Base-by-base conservation (phyloP, 1,140 invertebrate species). In the Drosophila kohkoa region DNA sequence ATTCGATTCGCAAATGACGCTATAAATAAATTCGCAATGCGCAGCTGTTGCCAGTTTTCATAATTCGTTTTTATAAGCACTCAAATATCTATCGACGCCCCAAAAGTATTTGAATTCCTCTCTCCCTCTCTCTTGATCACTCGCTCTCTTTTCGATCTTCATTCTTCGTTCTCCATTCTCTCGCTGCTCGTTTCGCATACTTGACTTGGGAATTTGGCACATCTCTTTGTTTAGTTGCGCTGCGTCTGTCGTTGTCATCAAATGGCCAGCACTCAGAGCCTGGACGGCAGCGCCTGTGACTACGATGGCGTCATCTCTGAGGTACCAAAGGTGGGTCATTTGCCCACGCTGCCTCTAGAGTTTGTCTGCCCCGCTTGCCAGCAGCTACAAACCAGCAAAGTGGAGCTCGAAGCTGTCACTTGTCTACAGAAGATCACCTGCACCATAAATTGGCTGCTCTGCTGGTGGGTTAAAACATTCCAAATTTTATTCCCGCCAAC, bases 361-460 rank as follows among this genome's bases (percentile, higher is more conserved):
- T 66, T 92, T 45, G 66, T 80, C 45, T 92, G 91, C n/a, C 91
- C 91, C 16, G 76, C 90, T 32, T 92, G 91, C 38, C 72, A 79
- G n/a, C 66, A 74, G 65, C 49, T 69, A 13, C 75, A 79, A 30
- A 49, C 65, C 3, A 91, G 82, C 1, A 64, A 52, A 0, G 82
- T 92, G n/a, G 64, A 77, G n/a, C 30, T 15, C 11, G 82, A 92
- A 41, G 82, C 91, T 3, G 88, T 91, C 13, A 92, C 91, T 2
- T 30, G 41, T 13, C 13, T 81, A 3, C 91, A 92, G 55, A 79
- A 63, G 58, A 58, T 91, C 28, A 68, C 65, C 25, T 89, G 82
- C 46, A 54, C 48, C 1, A 28, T 92, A 1, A 92, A 92, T 65
- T 74, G 68, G 60, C 55, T 90, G 16, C 69, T 89, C 5, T 91